A percentile compares a stretch with the other conserved stretches of the same genome.
Evolutionary conservation across 2,113 vertebrate species (phyloP).

Genomic region (Chloebia gouldiae): DNA sequence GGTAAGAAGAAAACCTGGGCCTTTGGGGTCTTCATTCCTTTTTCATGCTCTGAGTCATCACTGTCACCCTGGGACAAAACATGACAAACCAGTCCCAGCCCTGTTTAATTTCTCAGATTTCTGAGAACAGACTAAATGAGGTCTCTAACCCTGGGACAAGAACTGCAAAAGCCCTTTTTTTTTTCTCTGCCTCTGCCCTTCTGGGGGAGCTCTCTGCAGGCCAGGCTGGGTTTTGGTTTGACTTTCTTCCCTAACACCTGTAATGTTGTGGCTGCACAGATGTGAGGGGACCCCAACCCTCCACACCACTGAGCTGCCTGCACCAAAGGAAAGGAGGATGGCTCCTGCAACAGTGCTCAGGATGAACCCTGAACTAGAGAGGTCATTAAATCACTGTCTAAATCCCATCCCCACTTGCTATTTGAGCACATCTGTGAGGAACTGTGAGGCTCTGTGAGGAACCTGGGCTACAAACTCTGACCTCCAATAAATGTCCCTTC

Average conservation of each 20-base stretch:
- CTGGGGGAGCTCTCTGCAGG: not conserved
- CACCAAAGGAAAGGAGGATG: not conserved
- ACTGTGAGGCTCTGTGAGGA: not conserved
- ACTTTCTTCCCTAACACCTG: not conserved
- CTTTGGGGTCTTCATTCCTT: not conserved
- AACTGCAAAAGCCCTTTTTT: rapidly evolving
- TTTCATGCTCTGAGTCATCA: not conserved
- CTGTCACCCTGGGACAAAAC: rapidly evolving
- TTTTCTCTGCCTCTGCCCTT: not conserved
- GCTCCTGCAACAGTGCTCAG: not conserved
- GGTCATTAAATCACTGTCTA: not conserved
- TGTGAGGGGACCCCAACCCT: not conserved
- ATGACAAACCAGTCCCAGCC: not conserved
- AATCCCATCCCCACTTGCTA: not conserved
- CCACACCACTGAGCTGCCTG: not conserved
- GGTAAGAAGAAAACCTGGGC: not conserved
- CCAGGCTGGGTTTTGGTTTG: not conserved
- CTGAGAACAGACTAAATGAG: not conserved
- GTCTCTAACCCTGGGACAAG: not conserved
- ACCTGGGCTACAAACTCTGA: not conserved
- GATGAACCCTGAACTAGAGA: not conserved
- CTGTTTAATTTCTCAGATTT: not conserved
- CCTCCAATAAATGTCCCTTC: not conserved
- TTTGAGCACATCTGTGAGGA: too few species aligned
- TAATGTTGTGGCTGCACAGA: rapidly evolving